Conservation (phyloP, 2,113 vertebrate species). For the Fregata magnificens region DNA sequence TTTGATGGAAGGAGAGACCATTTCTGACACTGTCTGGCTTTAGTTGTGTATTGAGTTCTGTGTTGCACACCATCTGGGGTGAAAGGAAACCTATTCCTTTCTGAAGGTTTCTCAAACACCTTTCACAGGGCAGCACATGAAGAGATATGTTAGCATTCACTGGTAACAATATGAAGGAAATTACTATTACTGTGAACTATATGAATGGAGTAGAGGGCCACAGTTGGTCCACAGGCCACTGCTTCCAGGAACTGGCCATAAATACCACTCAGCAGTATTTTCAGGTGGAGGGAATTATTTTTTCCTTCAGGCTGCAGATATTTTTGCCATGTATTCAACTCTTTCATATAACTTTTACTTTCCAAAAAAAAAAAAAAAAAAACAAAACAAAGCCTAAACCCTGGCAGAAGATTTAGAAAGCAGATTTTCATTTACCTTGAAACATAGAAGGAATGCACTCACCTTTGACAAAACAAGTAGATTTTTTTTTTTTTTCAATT, state of each 20-base stretch:
- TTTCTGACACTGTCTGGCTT: neutral
- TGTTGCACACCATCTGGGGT: neutral
- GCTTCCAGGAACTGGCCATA: neutral
- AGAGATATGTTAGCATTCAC: neutral
- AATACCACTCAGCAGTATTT: neutral
- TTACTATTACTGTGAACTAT: neutral
- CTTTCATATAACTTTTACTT: neutral
- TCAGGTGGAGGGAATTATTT: neutral
- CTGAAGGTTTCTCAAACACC: neutral
- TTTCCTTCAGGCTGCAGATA: neutral
- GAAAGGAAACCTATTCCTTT: neutral
- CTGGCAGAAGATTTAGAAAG: neutral
- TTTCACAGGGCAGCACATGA: neutral
- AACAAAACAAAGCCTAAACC: neutral
- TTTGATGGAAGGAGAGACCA: neutral
- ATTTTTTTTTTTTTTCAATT: neutral
- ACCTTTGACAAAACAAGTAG: neutral
- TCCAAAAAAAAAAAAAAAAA: neutral
- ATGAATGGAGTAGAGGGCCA: neutral
- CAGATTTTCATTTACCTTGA: neutral
- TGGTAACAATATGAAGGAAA: neutral
- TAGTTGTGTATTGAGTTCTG: neutral
- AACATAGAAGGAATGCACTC: neutral
- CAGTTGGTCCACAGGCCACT: neutral
- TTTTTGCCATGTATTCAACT: neutral